These are phyloP conservation scores for Neoascia interrupta DNA, from an alignment of 2,888 invertebrate genomes.

Conservation along the genomic window DNA sequence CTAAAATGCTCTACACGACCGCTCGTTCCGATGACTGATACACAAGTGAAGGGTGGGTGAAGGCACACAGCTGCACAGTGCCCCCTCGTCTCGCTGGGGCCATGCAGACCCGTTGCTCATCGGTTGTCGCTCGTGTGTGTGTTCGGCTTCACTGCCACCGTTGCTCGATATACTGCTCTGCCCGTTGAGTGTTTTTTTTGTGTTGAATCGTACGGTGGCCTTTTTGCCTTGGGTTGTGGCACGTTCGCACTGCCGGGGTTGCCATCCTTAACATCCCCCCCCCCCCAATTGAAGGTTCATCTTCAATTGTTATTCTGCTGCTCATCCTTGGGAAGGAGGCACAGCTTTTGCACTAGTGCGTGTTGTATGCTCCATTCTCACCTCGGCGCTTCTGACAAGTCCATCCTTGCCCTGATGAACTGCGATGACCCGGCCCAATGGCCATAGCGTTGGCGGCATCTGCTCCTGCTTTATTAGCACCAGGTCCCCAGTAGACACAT, in stretches of 20 bases:
- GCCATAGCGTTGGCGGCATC: neutral
- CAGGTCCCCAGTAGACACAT: neutral
- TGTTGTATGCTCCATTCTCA: slow-evolving; percentile 3
- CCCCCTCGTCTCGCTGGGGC: too few relatives aligned
- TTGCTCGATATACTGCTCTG: too few relatives aligned
- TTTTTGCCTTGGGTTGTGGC: too few relatives aligned
- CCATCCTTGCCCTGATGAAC: neutral
- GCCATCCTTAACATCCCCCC: neutral
- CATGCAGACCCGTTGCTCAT: too few relatives aligned
- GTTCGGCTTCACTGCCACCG: too few relatives aligned
- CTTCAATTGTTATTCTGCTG: neutral
- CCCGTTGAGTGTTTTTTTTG: too few relatives aligned
- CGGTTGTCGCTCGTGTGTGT: too few relatives aligned
- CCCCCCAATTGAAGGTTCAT: neutral
- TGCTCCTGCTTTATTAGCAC: slow-evolving; percentile 10
- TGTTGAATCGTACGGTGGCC: too few relatives aligned
- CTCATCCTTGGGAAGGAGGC: neutral
- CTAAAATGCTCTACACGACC: too few relatives aligned
- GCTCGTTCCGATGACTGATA: too few relatives aligned
- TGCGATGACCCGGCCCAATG: neutral
- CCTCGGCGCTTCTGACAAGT: neutral
- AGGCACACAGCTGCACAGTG: too few relatives aligned
- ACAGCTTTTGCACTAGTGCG: neutral
- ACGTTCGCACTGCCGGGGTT: neutral
- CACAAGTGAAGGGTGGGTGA: too few relatives aligned